Evolutionary conservation across 2,113 vertebrate genomes (phyloP), one percentile per base, ranked within the genome.

Genomic region (Pluvianellus socialis): DNA sequence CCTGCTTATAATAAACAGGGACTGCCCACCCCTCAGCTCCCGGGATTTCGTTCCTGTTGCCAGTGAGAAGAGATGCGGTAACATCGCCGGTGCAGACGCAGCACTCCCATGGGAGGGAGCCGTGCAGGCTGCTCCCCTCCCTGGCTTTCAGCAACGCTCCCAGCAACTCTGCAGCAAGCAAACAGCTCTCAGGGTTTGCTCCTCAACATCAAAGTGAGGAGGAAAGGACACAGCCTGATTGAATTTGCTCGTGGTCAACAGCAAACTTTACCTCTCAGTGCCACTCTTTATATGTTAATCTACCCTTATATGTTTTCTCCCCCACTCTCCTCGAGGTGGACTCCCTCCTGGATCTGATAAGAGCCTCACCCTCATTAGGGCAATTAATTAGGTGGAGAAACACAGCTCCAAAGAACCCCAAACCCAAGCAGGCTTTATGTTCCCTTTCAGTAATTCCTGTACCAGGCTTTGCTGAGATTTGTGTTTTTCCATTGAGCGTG

Each of bases 211-310:
- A 91, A 96, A 96, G 93, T 10, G 16, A 68, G n/a, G 38, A 71
- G 80, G 74, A 88, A 92, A 91, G 74, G 72, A 94, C 75, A 79
- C 2, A 66, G 80, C 30, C 74, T 90, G 88, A 96, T 63, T 92
- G 77, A 76, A 92, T 95, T 97, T 95, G 26, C 90, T 88, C 47
- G 7, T 65, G 71, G 65, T 52, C 92, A 94, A 91, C 80, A 91
- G 74, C 45, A 96, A 75, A 56, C 67, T 63, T 94, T 52, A 91
- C 71, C 17, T 92, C 73, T 94, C 59, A 44, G 49, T 90, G 66
- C 45, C 27, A 44, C 33, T 55, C 53, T 84, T 93, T 82, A 8
- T 79, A 59, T 55, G 87, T 38, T 93, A 86, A 91, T 81, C n/a
- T 80, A 70, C 38, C 26, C n/a, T 83, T 65, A 38, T 38, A 38